Base-by-base conservation (phyloP, 2,797 vertebrate species). In the Melanotaenia maccullochi region DNA sequence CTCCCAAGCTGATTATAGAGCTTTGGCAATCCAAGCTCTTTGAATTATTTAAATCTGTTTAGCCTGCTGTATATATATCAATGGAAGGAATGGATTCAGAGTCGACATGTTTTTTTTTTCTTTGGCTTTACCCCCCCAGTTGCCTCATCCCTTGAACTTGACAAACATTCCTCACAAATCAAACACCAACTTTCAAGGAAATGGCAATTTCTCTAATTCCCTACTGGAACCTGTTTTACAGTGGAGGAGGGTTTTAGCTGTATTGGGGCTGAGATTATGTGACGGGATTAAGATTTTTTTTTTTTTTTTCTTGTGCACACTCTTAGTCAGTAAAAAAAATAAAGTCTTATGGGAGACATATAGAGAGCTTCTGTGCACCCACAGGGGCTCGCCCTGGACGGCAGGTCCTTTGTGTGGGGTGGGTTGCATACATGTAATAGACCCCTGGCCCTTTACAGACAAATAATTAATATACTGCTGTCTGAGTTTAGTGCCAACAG, bases 21-120 rank as follows among this genome's bases (percentile, higher is more conserved):
- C 93, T 95, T 94, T 93, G 93, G 93, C 86, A 81, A 88, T 91
- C 92, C 93, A 93, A 94, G 94, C 91, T 92, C 87, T 92, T 93
- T 96, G 93, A 96, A 96, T 96, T 95, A 96, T 96, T 96, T 92
- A 97, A 95, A 94, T 96, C 93, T 93, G 92, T 95, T 95, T 96
- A 96, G 90, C 91, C 89, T 81, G 70, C 84, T 81, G 88, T 92
- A 87, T 90, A 92, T 94, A 89, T 87, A 95, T 94, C 93, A 93
- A 73, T 92, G 92, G 90, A 93, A 94, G 93, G 93, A 95, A 95
- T 87, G 86, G 92, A 94, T 94, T 92, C 90, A 85, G 82, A 87
- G 79, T 83, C 58, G 81, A 92, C 84, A 89, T 90, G 86, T 92
- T 91, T 85, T 92, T 89, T 54, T 44, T 32, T 24, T 76, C 78